A percentile compares a stretch with the other conserved stretches of the same genome.
These are phyloP conservation scores for Metaphire vulgaris DNA, from an alignment of 1,140 invertebrate species.

Conservation along the genomic window DNA sequence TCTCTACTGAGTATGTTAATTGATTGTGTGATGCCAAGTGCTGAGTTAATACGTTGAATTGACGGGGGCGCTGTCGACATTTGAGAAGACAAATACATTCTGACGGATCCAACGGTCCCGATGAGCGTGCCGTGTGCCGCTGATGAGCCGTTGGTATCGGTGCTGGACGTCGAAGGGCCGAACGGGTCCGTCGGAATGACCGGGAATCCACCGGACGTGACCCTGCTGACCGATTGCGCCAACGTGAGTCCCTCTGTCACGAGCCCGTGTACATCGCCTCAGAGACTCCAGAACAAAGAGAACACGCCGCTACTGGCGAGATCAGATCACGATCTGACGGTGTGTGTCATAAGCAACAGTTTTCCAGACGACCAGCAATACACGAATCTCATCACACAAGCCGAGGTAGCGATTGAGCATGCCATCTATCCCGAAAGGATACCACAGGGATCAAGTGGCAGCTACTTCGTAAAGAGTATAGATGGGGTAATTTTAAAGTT, in stretches of 20 bases:
- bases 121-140: no score
- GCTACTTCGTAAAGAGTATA: constrained; percentile 95
- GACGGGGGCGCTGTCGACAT: no score
- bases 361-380: constrained; percentile 70
- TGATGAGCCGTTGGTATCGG: background rate
- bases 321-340: background rate
- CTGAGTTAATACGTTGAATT: no score
- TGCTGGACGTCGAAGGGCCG: background rate
- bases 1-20: no score
- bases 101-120: background rate
- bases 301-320: background rate
- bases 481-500: constrained; percentile 62
- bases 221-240: background rate
- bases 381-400: constrained; percentile 78
- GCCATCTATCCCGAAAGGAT: constrained; percentile 90
- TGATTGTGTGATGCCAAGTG: no score
- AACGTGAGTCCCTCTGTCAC: background rate
- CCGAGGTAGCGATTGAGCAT: constrained; percentile 88
- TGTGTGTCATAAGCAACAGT: background rate
- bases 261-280: background rate
- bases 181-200: background rate
- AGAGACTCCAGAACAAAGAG: background rate
- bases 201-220: background rate
- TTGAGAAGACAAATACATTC: no score
- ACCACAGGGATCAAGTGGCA: constrained; percentile 92